Evolutionary conservation across 2,888 invertebrate genomes (phyloP), one percentile per base, ranked within the genome.

Genomic region (Parnassius apollo): DNA sequence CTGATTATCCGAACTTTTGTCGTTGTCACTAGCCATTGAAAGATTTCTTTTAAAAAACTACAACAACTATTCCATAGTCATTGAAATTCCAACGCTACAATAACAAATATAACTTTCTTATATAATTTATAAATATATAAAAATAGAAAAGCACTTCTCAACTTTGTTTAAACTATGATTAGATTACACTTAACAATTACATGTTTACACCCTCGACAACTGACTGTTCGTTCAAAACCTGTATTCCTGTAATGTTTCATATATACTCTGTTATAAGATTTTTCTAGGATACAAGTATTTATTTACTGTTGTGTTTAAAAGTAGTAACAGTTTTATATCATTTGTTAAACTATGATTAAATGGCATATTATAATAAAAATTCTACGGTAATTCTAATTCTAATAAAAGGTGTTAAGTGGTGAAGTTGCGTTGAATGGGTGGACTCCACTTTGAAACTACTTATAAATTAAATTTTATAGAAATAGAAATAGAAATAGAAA

Each of bases 21-120:
- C 88, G 85, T 82, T 88, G 86, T 91, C 91, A 91, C 88, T 91
- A 83, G 91, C 91, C 91, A 91, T 91, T 86, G 89, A 87, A 88
- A 83, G 75, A 76, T 80, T 69, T 74, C 67, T 56, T 18, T 49
- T 18, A 44, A 49, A 60, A 58, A 68, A 60, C 54, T 66, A 45
- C 59, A 65, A 64, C 54, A 56, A 64, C 61, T 55, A 58, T 65
- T 48, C 48, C 60, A 54, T 62, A 49, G 42, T 57, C 56, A 54
- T 53, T 62, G 42, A 54, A 53, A 45, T 42, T 13, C 25, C 61
- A 61, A 62, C 61, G 56, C 55, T 53, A 52, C 35, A 70, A 62
- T 65, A 58, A 60, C 66, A 62, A 59, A 60, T 46, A 46, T 57
- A 65, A 18, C 13, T 66, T 65, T 68, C 64, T 64, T 68, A 68